Percentiles rank a stretch among this genome's conserved stretches.
phyloP scores from a whole-genome alignment of 1,140 invertebrate species.

The Aphidius gifuensis region DNA sequence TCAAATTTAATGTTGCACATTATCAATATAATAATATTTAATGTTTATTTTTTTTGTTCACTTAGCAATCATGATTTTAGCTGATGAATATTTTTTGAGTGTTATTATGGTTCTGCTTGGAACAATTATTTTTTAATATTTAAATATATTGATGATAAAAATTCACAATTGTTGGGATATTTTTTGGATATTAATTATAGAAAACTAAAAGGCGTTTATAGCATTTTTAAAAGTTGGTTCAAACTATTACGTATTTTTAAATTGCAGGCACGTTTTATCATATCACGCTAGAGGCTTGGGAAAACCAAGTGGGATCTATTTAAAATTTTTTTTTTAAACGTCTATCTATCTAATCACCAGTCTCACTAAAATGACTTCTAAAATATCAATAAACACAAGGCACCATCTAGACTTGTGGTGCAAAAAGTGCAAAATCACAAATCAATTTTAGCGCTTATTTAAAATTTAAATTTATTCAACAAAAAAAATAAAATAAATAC shows the following conservation, averaged over 20 bases:
- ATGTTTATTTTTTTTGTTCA: not conserved
- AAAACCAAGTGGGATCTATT: constrained; percentile 38
- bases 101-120: too few relatives aligned
- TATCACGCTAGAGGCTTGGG: constrained; percentile 54
- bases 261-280: constrained; percentile 54
- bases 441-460: constrained; percentile 13
- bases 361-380: not conserved
- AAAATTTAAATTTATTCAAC: not conserved
- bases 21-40: too few relatives aligned
- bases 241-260: constrained; percentile 38
- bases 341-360: constrained; percentile 19
- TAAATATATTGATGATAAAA: too few relatives aligned
- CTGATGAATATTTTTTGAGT: too few relatives aligned
- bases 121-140: too few relatives aligned
- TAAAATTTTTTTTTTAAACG: constrained; percentile 17
- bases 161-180: too few relatives aligned
- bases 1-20: too few relatives aligned
- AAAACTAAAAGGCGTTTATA: constrained; percentile 49
- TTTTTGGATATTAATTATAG: constrained; percentile 27
- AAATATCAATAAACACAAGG: too few relatives aligned
- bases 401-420: constrained; percentile 2
- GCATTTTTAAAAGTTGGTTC: constrained; percentile 28
- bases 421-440: constrained; percentile 23
- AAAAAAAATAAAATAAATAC: not conserved
- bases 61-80: not conserved